phyloP scores from a whole-genome alignment of 2,888 invertebrate genomes.

The Copidosoma aretas region DNA sequence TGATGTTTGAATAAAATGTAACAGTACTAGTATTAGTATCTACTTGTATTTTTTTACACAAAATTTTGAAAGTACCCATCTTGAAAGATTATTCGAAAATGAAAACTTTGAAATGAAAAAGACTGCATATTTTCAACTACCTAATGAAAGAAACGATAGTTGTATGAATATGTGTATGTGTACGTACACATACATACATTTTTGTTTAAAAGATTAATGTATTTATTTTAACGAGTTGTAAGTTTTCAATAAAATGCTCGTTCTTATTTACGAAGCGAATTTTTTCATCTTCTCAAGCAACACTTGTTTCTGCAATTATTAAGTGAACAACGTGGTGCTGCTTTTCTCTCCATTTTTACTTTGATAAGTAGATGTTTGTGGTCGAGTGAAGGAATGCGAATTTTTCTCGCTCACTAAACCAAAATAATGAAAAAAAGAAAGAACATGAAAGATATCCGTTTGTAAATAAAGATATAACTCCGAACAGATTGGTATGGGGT shows the following conservation, averaged over 20 bases:
- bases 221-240: neutral
- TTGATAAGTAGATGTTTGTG: constrained; percentile 16
- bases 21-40: neutral
- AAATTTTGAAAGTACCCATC: neutral
- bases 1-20: neutral
- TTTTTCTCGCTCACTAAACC: neutral
- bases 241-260: neutral
- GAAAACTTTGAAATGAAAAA: neutral
- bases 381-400: neutral
- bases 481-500: constrained; percentile 4
- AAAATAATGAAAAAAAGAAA: constrained; percentile 8
- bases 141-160: constrained; percentile 2
- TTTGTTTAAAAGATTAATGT: neutral
- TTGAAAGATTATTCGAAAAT: neutral
- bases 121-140: neutral
- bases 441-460: constrained; percentile 9
- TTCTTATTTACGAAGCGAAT: neutral
- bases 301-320: constrained; percentile 5
- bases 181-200: neutral
- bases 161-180: no score
- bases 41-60: neutral
- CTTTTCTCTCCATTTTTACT: constrained; percentile 13
- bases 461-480: constrained; percentile 25
- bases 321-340: constrained; percentile 9
- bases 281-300: constrained; percentile 1